Evolutionary conservation across 2,888 invertebrate species (phyloP).

Genomic region (Pristionchus mayeri): DNA sequence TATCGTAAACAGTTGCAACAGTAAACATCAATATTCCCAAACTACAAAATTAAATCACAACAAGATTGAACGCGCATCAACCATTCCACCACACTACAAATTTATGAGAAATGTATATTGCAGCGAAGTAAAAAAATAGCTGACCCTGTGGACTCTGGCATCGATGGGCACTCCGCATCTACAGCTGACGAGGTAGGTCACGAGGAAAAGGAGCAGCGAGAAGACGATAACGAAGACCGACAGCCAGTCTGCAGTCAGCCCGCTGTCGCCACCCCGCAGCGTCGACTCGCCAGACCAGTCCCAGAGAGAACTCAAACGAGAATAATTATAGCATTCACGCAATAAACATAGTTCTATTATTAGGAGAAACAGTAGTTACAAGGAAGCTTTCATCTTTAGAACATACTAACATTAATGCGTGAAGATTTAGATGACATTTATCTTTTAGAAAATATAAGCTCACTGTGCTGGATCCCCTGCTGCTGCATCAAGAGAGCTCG

Average conservation of each 20-base stretch:
- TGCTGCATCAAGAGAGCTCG: neutral
- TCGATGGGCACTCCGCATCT: conserved; percentile 37
- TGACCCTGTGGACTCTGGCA: conserved; percentile 43
- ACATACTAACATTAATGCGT: too few species aligned
- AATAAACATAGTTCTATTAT: too few species aligned
- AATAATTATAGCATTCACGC: too few species aligned
- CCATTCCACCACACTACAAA: neutral
- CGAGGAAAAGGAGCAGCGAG: neutral
- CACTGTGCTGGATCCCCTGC: neutral
- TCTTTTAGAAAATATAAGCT: too few species aligned
- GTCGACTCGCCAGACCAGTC: conserved; percentile 46
- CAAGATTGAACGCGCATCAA: neutral
- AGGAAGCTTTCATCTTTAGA: too few species aligned
- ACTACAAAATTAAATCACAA: neutral
- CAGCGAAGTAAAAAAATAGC: too few species aligned
- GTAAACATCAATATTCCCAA: neutral
- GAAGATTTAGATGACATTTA: too few species aligned
- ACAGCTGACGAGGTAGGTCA: conserved; percentile 31
- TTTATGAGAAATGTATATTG: too few species aligned
- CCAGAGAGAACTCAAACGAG: neutral
- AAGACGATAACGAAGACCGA: neutral
- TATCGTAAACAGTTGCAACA: neutral
- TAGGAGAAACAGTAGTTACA: too few species aligned
- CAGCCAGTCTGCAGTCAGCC: neutral
- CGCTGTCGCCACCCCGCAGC: neutral